phyloP scores from a whole-genome alignment of 2,888 invertebrate species.

The Metallyticus violacea region DNA sequence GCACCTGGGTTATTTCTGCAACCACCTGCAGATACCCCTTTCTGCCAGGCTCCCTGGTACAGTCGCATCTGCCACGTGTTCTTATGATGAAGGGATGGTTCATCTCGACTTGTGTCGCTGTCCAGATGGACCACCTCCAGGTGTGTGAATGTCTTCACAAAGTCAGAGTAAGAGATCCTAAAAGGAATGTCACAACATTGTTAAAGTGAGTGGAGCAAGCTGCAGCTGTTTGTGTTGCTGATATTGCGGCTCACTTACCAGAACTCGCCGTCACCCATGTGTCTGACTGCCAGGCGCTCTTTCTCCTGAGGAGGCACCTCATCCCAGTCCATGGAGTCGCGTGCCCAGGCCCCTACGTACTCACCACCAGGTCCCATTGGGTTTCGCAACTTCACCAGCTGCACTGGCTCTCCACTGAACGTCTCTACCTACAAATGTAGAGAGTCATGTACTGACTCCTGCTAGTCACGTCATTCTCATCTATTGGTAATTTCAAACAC shows the following conservation, averaged over 20 bases:
- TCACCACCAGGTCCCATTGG: conserved; percentile 62
- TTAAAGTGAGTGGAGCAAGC: neutral
- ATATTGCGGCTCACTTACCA: conserved; percentile 50
- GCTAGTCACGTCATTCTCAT: too few species aligned
- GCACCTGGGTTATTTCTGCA: conserved; percentile 84
- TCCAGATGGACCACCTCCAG: conserved; percentile 84
- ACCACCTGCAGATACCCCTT: conserved; percentile 85
- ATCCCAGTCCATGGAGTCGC: conserved; percentile 71
- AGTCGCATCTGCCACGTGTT: conserved; percentile 85
- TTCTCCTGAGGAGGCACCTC: conserved; percentile 70
- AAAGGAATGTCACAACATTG: neutral
- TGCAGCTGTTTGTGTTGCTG: neutral
- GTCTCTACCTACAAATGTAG: conserved; percentile 59
- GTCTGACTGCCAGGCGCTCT: conserved; percentile 64
- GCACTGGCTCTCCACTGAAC: conserved; percentile 65
- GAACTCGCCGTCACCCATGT: conserved; percentile 68
- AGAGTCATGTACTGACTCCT: too few species aligned
- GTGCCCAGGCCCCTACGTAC: conserved; percentile 68
- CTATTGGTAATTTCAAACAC: too few species aligned
- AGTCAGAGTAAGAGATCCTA: conserved; percentile 80
- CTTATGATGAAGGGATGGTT: conserved; percentile 72
- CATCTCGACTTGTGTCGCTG: conserved; percentile 81
- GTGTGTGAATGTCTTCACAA: conserved; percentile 76
- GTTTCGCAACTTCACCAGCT: conserved; percentile 67
- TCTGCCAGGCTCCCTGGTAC: conserved; percentile 82